Evolutionary conservation across 1,140 invertebrate genomes (phyloP).

Genomic region (Aphelenchoides besseyi): DNA sequence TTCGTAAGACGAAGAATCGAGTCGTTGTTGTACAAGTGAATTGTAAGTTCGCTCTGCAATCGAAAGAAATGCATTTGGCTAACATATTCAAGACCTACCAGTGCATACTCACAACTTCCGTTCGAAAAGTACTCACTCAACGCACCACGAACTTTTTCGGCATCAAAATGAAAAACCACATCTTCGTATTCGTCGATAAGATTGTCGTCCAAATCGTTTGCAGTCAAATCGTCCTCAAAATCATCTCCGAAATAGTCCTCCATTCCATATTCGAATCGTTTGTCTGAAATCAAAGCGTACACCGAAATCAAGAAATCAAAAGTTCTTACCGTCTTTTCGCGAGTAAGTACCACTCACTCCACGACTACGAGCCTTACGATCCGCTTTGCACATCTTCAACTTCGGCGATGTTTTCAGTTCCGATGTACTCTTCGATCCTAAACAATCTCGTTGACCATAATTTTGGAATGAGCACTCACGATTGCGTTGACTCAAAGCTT

Average conservation of each 20-base stretch:
- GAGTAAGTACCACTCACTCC: conserved; percentile 48
- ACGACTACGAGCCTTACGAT: conserved; percentile 48
- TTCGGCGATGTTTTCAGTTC: conserved; percentile 18
- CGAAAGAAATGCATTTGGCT: not conserved
- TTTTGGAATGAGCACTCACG: conserved; percentile 3
- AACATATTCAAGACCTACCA: conserved; percentile 1
- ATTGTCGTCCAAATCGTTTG: conserved; percentile 38
- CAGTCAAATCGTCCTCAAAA: conserved; percentile 24
- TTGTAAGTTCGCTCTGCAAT: not conserved
- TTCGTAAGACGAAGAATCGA: conserved; percentile 5
- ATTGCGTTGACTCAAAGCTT: conserved; percentile 10
- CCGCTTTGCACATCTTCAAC: conserved; percentile 38
- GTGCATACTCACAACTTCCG: conserved; percentile 1
- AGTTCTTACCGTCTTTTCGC: conserved; percentile 41
- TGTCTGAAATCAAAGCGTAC: conserved; percentile 34
- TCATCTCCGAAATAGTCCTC: conserved; percentile 44
- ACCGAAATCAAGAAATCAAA: conserved; percentile 31
- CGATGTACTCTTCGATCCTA: conserved; percentile 20
- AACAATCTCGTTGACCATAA: not conserved
- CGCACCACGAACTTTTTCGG: conserved; percentile 31
- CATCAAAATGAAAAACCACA: conserved; percentile 38
- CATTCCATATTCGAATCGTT: conserved; percentile 49
- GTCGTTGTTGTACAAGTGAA: conserved; percentile 10
- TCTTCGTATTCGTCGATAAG: conserved; percentile 44
- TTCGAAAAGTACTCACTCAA: conserved; percentile 17